These are phyloP conservation scores for Theristicus caerulescens DNA, from an alignment of 2,113 vertebrate species.

Conservation along the genomic window DNA sequence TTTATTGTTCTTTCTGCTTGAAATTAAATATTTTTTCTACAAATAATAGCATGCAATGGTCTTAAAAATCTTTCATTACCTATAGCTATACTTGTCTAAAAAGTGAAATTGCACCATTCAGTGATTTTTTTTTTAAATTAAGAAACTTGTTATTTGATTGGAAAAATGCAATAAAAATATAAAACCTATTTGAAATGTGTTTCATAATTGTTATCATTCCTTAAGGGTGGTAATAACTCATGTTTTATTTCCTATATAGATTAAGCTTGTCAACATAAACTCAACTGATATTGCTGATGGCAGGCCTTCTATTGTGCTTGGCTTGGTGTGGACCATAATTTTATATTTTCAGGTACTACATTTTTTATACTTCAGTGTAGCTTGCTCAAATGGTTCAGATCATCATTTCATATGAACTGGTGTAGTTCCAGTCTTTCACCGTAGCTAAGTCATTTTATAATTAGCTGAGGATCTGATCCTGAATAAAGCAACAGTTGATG, in stretches of 20 bases:
- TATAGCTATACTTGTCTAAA: neutral
- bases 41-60: neutral
- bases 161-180: neutral
- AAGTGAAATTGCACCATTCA: neutral
- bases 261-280: slow-evolving; percentile 99
- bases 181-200: neutral
- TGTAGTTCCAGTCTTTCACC: neutral
- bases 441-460: neutral
- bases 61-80: neutral
- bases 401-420: neutral
- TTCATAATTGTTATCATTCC: neutral
- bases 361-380: neutral
- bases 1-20: neutral
- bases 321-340: slow-evolving; percentile 96
- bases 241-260: slow-evolving; percentile 75
- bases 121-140: neutral
- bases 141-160: neutral
- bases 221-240: neutral
- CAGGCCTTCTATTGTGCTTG: slow-evolving; percentile 92
- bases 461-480: neutral
- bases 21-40: neutral
- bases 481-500: neutral
- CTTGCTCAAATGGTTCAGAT: neutral
- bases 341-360: slow-evolving; percentile 93
- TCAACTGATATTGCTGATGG: slow-evolving; percentile 97